Evolutionary conservation across 2,797 vertebrate genomes (phyloP), one percentile per base, ranked within the genome.

Genomic region (Propithecus perrieri): DNA sequence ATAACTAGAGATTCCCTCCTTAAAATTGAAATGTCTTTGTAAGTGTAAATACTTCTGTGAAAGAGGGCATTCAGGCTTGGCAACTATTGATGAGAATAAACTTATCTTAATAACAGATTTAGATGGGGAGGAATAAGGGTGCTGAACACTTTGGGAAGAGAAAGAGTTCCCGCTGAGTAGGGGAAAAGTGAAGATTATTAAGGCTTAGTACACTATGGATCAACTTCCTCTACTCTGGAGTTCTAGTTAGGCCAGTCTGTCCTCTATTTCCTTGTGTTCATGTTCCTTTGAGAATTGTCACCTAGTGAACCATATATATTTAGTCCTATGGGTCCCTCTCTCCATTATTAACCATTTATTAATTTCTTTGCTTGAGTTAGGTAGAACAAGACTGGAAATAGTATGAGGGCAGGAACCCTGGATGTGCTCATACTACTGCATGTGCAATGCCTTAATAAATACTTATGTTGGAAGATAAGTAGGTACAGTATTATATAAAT

Each of bases 21-120:
- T 88, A 85, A 95, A 97, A 94, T 90, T 53, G 86, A 75, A 93
- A 61, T 83, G 72, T 78, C 43, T 84, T 85, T 24, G 43, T 67
- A 80, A 89, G 50, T 67, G 7, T 75, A 76, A 92, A 87, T 26
- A 67, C 55, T 75, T 93, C 38, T 84, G 55, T 35, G 43, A 96
- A 86, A 79, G 55, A 80, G 38, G 87, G 87, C 41, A 65, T 50
- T 88, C 12, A 48, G 41, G 30, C 26, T 79, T 87, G 41, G 10
- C 28, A 46, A 74, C 50, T 22, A 12, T 96, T 93, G 92, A 46
- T 65, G 57, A 95, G 46, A 92, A 79, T 80, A 91, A 94, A 67
- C 13, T 28, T 61, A 90, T 43, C n/a, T 80, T 92, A 85, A 35
- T 65, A 65, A 83, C 17, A 75, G 38, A 61, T 80, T 92, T 89